Evolutionary conservation across 2,797 vertebrate species (phyloP).

Genomic region (Chloroceryle inda): DNA sequence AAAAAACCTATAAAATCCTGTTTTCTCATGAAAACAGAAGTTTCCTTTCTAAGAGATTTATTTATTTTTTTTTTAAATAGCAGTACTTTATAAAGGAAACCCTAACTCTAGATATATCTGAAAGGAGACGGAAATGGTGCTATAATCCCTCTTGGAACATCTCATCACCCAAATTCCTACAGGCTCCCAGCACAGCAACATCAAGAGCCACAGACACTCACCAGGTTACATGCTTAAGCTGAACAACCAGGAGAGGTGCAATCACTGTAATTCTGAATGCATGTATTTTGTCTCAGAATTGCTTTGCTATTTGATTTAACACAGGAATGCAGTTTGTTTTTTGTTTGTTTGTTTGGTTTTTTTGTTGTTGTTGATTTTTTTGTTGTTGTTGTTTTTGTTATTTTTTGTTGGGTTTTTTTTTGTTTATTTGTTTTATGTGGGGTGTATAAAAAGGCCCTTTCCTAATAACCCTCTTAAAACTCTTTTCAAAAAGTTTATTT

Average conservation of each 20-base stretch:
- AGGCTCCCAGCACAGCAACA: background rate
- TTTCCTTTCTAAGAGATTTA: background rate
- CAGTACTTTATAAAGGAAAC: background rate
- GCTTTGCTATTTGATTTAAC: background rate
- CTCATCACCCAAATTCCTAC: fast-evolving
- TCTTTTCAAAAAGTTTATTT: background rate
- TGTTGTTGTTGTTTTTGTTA: background rate
- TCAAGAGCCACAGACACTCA: background rate
- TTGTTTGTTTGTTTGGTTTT: background rate
- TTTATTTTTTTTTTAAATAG: background rate
- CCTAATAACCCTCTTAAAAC: background rate
- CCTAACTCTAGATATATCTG: background rate
- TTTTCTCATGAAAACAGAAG: background rate
- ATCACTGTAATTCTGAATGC: background rate
- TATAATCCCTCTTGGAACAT: fast-evolving
- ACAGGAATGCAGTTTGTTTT: background rate
- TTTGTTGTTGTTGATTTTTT: no score
- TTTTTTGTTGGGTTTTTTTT: no score
- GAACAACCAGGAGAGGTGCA: background rate
- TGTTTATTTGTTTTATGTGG: background rate
- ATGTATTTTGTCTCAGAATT: background rate
- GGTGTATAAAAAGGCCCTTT: background rate
- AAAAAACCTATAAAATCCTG: background rate
- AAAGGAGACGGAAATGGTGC: background rate
- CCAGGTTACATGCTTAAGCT: background rate